A percentile compares a stretch with the other conserved stretches of the same genome.
Conservation (phyloP, 2,797 vertebrate species). For the Xiphorhynchus erythropygius region DNA sequence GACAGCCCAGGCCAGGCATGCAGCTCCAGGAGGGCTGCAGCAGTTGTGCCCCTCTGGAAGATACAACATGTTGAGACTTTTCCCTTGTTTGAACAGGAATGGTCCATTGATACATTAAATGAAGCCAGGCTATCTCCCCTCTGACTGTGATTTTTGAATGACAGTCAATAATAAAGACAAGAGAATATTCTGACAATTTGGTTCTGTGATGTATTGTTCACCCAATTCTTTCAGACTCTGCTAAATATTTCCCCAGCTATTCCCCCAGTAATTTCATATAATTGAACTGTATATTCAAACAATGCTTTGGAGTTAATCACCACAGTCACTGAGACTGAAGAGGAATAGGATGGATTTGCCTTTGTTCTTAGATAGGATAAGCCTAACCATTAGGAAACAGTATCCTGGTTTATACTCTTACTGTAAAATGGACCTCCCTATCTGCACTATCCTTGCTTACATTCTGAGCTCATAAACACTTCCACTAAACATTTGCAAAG, state of each 20-base stretch:
- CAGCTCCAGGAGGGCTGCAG: accelerated
- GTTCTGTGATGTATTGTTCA: not conserved
- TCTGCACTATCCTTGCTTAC: not conserved
- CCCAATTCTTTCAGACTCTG: not conserved
- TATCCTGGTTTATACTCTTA: not conserved
- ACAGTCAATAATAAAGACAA: not conserved
- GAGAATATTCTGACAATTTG: not conserved
- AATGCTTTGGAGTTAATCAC: not conserved
- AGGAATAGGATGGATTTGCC: not conserved
- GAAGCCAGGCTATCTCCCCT: not conserved
- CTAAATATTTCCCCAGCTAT: not conserved
- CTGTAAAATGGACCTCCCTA: not conserved
- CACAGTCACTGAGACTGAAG: not conserved
- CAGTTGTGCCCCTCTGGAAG: not conserved
- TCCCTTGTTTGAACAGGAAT: not conserved
- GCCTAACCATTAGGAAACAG: not conserved
- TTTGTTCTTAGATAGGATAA: not conserved
- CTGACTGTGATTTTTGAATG: not conserved
- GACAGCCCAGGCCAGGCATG: not conserved
- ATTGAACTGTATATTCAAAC: not conserved
- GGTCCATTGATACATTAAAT: not conserved
- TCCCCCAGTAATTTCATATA: not conserved
- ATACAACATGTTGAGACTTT: not conserved
- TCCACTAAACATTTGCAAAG: conserved; percentile 4
- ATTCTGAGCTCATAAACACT: not conserved